These are phyloP conservation scores for Chironomus riparius DNA, from an alignment of 2,888 invertebrate genomes.

Conservation along the genomic window DNA sequence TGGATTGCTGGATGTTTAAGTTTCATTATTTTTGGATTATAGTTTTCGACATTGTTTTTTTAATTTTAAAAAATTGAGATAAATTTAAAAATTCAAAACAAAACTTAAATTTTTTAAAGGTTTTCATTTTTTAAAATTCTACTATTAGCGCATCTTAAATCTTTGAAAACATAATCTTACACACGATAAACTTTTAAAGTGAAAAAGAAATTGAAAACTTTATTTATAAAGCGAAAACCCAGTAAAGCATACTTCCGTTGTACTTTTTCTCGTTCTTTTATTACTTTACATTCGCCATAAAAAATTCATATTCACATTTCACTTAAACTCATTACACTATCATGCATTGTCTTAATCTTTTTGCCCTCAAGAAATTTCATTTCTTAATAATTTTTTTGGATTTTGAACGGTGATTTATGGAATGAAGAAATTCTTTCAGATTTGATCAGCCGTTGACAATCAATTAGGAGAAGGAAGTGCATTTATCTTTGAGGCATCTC, in stretches of 20 bases:
- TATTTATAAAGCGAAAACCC: not conserved
- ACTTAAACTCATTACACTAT: not conserved
- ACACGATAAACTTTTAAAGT: too few species aligned
- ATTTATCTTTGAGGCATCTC: not conserved
- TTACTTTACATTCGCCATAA: not conserved
- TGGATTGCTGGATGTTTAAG: too few species aligned
- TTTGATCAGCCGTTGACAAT: conserved; percentile 8
- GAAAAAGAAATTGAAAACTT: too few species aligned
- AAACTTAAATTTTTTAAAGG: too few species aligned
- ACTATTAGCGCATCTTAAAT: too few species aligned
- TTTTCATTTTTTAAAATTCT: too few species aligned
- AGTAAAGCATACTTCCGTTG: conserved; percentile 18
- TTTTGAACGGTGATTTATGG: not conserved
- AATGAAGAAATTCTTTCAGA: not conserved
- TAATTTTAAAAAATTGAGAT: too few species aligned
- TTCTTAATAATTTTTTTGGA: not conserved
- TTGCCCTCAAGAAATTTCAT: not conserved
- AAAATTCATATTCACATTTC: not conserved
- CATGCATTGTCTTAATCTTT: not conserved
- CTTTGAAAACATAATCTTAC: too few species aligned
- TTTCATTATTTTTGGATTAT: too few species aligned
- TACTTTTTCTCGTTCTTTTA: not conserved
- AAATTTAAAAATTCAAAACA: too few species aligned
- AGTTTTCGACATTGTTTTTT: too few species aligned
- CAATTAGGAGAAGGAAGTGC: not conserved